Evolutionary conservation across 1,140 invertebrate genomes (phyloP), one percentile per base, ranked within the genome.

Genomic region (Anagrus nilaparvatae): DNA sequence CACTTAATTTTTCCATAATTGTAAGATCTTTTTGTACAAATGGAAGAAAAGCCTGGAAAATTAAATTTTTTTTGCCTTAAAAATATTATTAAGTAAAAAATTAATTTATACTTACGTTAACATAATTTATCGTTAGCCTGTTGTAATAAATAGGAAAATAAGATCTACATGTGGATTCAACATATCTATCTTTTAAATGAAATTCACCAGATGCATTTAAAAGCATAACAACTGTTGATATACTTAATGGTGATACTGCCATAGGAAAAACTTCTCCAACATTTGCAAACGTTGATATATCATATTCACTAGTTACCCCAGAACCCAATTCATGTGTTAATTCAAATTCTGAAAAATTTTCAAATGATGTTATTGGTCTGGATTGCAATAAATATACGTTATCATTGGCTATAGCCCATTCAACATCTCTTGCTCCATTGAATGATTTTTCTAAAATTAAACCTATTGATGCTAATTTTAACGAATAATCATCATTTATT

Each of bases 301-400:
- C 69, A 12, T 72, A 62, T 35, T 74, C 65, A 10, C 40, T 35
- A 2, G 72, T 62, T 55, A 75, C 65, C 8, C 40, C 46, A 3
- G 73, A 71, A 24, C 43, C 43, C 48, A 81, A 67, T 58, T 88
- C 83, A 54, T 84, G 82, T 2, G 71, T 60, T 8, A 87, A 48
- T 52, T 87, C 83, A 48, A 78, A 82, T 41, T 86, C 78, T 2
- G 73, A 77, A 75, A 82, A 84, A 3, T 65, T 53, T 20, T 81
- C 73, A 5, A 83, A 46, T 0, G 76, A 76, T 2, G 84, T 87
- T 21, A 87, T 77, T 3, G 81, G 79, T 25, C 85, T 67, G 4
- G 79, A 75, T 75, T 87, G 79, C n/a, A 83, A 58, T 12, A 83
- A 56, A 56, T 72, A 82, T 40, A 82, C 65, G 8, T 62, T 58